Conservation (phyloP, 2,888 invertebrate genomes). For the Agapetus fuscipes region DNA sequence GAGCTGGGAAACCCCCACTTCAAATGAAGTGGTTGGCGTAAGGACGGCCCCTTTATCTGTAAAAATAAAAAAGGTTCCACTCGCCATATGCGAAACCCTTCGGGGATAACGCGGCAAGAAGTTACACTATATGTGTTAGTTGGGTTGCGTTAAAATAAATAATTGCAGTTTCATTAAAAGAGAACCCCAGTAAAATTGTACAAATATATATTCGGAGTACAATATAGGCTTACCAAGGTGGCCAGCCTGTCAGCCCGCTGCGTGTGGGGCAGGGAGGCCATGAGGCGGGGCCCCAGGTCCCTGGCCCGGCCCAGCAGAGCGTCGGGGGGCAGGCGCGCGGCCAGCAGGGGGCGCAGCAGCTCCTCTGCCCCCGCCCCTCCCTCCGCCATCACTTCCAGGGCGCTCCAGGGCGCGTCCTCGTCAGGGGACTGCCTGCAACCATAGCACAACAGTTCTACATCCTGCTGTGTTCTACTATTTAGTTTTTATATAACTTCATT, state of each 20-base stretch:
- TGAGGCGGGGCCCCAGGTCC: constrained; percentile 76
- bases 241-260: constrained; percentile 73
- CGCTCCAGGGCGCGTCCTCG: constrained; percentile 29
- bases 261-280: constrained; percentile 55
- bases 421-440: constrained; percentile 46
- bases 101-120: no score
- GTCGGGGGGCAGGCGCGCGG: constrained; percentile 55
- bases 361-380: constrained; percentile 37
- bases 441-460: neutral
- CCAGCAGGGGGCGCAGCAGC: constrained; percentile 46
- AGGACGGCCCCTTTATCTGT: no score
- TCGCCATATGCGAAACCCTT: no score
- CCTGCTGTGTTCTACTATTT: constrained; percentile 9
- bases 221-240: constrained; percentile 58
- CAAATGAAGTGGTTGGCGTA: no score
- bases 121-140: no score
- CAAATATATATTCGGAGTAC: no score
- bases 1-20: no score
- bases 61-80: no score
- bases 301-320: constrained; percentile 82
- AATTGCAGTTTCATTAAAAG: no score
- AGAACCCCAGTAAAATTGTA: no score
- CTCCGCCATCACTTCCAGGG: constrained; percentile 30
- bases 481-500: constrained; percentile 6
- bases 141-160: no score